Base-by-base conservation (phyloP, 92 coral and sea anemone genomes). In the Pocillopora grandis region DNA sequence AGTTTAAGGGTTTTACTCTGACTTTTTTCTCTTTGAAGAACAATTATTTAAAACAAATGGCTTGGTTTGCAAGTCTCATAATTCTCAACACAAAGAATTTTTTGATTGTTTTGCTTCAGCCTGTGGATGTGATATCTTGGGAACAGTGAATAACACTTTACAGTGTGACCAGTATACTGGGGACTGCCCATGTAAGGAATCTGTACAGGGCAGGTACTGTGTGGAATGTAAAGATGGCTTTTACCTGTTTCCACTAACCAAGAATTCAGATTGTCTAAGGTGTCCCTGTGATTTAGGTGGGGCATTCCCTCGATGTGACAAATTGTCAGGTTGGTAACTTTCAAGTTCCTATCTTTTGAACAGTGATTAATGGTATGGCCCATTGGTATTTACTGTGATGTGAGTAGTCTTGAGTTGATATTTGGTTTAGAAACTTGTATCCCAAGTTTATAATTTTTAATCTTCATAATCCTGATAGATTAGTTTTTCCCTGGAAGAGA, bases 281-380 rank as follows among this genome's bases (percentile, higher is more conserved):
- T 95, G 98, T 77, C 92, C 89, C 12, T 95, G 98, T 88, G 94
- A 93, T 79, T 71, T 95, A 27, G 98, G 98, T 36, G 98, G 98
- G 42, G 98, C 97, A 49, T 88, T 68, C 71, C 88, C 93, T 58
- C 83, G 60, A 15, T 95, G 98, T 17, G 57, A 88, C 62, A 95
- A 91, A 71, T 75, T 76, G 58, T 80, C 95, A 76, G 98, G 98
- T 91, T 21, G 66, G 92, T 56, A 36, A 14, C 18, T 42, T 18
- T 49, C 11, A 42, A n/a, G 31, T 35, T 17, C 23, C 17, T 36
- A 20, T 65, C 10, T 31, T 61, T 33, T 62, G 36, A 12, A 19
- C 2, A 52, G 37, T 21, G 2, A 52, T 15, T 35, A 56, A 18
- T 36, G 9, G 12, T 71, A 10, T 42, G 52, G 8, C 52, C 4